Conservation (phyloP, 1,140 invertebrate genomes). For the Drosophila kepulauana region DNA sequence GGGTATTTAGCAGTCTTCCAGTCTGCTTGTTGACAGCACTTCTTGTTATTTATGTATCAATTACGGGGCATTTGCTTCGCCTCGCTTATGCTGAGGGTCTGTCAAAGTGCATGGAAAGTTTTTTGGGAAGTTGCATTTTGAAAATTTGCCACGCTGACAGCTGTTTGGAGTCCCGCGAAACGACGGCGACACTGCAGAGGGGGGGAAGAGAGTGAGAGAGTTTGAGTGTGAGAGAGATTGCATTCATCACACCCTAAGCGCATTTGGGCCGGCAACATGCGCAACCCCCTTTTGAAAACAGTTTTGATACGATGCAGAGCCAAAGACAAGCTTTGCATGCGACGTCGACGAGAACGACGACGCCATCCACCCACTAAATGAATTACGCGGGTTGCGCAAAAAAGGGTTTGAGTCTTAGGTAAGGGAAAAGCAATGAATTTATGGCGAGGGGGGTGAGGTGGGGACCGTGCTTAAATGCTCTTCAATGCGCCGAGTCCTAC, state of each 20-base stretch:
- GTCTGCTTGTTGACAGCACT: not conserved
- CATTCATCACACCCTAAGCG: constrained; percentile 60
- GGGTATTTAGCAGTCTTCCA: not conserved
- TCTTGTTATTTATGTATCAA: constrained; percentile 57
- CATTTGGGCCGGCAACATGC: constrained; percentile 29
- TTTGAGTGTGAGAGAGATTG: constrained; percentile 14
- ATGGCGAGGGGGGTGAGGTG: not conserved
- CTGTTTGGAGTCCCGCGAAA: constrained; percentile 44
- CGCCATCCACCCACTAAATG: constrained; percentile 58
- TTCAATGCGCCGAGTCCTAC: not conserved
- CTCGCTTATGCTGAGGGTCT: not conserved
- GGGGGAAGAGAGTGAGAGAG: too few relatives aligned
- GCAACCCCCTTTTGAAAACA: not conserved
- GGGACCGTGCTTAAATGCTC: constrained; percentile 57
- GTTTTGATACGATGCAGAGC: not conserved
- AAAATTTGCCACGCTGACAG: constrained; percentile 53
- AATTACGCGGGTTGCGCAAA: constrained; percentile 45
- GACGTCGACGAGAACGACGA: constrained; percentile 1
- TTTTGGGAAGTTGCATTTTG: constrained; percentile 50
- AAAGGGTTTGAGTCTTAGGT: constrained; percentile 15
- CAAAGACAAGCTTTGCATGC: constrained; percentile 45
- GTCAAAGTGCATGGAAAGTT: constrained; percentile 43
- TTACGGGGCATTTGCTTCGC: constrained; percentile 27
- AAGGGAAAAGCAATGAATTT: not conserved
- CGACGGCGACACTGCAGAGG: constrained; percentile 14